phyloP scores from a whole-genome alignment of 2,888 invertebrate genomes.

The Agrotis clavis region DNA sequence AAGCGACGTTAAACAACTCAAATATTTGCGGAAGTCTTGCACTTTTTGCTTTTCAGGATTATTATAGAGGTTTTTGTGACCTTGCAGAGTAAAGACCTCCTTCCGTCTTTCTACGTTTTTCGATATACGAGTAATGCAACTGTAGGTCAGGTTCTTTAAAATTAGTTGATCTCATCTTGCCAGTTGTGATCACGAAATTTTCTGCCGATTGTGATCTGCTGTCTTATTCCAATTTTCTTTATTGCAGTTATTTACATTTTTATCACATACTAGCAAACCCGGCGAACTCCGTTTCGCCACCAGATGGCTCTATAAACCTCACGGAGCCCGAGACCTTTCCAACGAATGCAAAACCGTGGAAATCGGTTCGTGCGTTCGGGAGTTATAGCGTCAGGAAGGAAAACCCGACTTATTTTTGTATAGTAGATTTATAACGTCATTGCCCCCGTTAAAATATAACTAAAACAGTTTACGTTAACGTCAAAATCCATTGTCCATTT shows the following conservation, averaged over 20 bases:
- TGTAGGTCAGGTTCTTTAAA: not conserved
- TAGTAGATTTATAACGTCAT: conserved; percentile 7
- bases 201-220: not conserved
- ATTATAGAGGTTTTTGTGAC: not conserved
- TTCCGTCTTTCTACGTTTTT: too few species aligned
- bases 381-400: too few species aligned
- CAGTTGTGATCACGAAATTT: not conserved
- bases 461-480: conserved; percentile 24
- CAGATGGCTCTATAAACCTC: too few species aligned
- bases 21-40: too few species aligned
- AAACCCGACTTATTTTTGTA: too few species aligned
- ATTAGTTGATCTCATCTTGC: not conserved
- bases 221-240: too few species aligned
- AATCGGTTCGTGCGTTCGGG: too few species aligned
- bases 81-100: not conserved
- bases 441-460: conserved; percentile 12
- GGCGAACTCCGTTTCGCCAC: too few species aligned
- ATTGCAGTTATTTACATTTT: too few species aligned
- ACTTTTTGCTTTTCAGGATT: not conserved
- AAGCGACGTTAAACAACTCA: not conserved
- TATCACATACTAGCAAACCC: too few species aligned
- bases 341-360: too few species aligned
- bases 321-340: too few species aligned
- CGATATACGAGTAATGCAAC: not conserved
- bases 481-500: conserved; percentile 31